These are phyloP conservation scores for Sisyra terminalis DNA, from an alignment of 2,888 invertebrate species.

Conservation along the genomic window DNA sequence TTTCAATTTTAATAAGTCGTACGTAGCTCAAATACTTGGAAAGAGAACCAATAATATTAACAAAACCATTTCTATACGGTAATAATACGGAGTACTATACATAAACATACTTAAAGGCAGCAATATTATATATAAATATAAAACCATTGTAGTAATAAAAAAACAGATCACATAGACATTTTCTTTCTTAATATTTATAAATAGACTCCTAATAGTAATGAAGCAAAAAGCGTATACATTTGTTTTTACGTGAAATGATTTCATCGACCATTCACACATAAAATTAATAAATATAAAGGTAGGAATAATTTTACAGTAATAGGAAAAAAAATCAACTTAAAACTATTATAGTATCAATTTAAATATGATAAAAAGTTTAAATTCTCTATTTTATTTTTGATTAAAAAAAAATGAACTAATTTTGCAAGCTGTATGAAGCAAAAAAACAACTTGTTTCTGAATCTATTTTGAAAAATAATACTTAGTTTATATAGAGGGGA, in stretches of 20 bases:
- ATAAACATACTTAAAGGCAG: conserved; percentile 9
- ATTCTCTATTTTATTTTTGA: no score
- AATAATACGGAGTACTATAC: conserved; percentile 5
- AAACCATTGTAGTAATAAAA: conserved; percentile 2
- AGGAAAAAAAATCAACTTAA: not conserved
- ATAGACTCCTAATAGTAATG: conserved; percentile 10
- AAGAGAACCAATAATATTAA: conserved; percentile 3
- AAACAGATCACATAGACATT: conserved; percentile 9
- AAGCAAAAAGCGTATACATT: conserved; percentile 10
- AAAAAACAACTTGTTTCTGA: not conserved
- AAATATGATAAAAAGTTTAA: no score
- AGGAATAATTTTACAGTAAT: not conserved
- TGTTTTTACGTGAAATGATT: conserved; percentile 6
- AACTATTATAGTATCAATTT: not conserved
- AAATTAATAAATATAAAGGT: not conserved
- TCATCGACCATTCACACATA: conserved; percentile 2
- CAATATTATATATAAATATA: conserved; percentile 4
- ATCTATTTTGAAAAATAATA: not conserved
- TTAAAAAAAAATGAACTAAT: no score
- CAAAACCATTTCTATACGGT: conserved; percentile 1
- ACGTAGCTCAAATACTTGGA: not conserved
- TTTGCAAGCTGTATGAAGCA: not conserved
- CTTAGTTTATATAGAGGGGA: not conserved
- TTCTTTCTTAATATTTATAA: conserved; percentile 4
- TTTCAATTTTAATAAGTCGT: not conserved